These are phyloP conservation scores for Lucinisca nassula DNA, from an alignment of 2,888 invertebrate genomes.

Conservation along the genomic window DNA sequence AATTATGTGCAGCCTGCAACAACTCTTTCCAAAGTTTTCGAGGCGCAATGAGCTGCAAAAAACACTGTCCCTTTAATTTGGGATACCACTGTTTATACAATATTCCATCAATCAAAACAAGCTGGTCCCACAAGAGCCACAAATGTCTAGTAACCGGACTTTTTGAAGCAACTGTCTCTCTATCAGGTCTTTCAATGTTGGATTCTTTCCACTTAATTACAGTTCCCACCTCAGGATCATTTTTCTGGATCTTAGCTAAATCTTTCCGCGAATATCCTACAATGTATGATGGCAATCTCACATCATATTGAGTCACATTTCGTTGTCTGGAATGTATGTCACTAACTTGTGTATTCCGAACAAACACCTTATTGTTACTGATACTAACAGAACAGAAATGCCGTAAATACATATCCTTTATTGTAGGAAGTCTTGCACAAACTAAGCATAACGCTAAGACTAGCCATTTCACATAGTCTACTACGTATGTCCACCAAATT, in stretches of 20 bases:
- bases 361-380: background rate
- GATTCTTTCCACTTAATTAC: constrained; percentile 16
- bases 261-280: background rate
- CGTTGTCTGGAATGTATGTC: background rate
- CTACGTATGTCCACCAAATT: too few relatives aligned
- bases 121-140: constrained; percentile 23
- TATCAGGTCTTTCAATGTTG: background rate
- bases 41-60: constrained; percentile 10
- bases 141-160: constrained; percentile 20
- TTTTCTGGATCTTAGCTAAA: background rate
- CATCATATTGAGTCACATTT: background rate
- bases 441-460: background rate
- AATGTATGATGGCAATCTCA: background rate
- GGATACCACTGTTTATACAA: constrained; percentile 25
- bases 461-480: background rate
- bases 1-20: background rate
- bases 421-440: background rate
- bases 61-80: too few relatives aligned
- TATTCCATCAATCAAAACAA: constrained; percentile 10
- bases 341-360: background rate
- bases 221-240: constrained; percentile 28
- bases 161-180: constrained; percentile 1
- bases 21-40: background rate
- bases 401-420: too few relatives aligned
- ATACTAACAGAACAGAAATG: background rate